These are phyloP conservation scores for Stenichneumon culpator DNA, from an alignment of 2,888 invertebrate genomes.

Conservation along the genomic window DNA sequence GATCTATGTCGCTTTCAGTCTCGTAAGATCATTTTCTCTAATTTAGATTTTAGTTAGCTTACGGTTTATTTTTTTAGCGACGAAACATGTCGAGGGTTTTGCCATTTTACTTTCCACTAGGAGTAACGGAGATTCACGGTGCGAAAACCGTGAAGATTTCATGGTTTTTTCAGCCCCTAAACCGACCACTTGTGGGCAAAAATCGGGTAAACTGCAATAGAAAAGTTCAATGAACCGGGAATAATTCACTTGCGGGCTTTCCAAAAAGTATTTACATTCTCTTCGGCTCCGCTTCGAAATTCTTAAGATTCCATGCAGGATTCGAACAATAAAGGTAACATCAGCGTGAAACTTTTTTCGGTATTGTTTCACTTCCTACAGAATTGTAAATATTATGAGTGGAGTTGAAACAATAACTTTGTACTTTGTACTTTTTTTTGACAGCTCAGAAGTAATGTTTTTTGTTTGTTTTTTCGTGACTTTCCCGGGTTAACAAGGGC, in stretches of 20 bases:
- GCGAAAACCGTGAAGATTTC: neutral
- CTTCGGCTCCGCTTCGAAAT: neutral
- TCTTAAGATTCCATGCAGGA: neutral
- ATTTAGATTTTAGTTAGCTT: neutral
- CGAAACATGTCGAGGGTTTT: neutral
- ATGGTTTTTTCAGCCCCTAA: too few relatives aligned
- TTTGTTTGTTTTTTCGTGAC: conserved; percentile 5
- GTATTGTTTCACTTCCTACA: neutral
- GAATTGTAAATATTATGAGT: neutral
- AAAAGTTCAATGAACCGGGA: neutral
- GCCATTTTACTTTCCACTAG: neutral
- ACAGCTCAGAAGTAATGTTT: neutral
- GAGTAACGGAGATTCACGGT: neutral
- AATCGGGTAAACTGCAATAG: neutral
- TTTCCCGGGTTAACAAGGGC: neutral
- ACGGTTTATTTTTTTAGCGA: neutral
- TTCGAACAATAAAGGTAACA: neutral
- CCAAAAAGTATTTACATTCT: neutral
- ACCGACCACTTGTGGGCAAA: too few relatives aligned
- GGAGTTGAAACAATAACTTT: neutral
- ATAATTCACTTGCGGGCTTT: neutral
- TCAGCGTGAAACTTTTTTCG: neutral
- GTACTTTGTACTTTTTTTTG: neutral
- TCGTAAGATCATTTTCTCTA: neutral
- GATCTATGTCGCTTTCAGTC: neutral